Base-by-base conservation (phyloP, 2,888 invertebrate genomes). In the Marasmarcha lunaedactyla region DNA sequence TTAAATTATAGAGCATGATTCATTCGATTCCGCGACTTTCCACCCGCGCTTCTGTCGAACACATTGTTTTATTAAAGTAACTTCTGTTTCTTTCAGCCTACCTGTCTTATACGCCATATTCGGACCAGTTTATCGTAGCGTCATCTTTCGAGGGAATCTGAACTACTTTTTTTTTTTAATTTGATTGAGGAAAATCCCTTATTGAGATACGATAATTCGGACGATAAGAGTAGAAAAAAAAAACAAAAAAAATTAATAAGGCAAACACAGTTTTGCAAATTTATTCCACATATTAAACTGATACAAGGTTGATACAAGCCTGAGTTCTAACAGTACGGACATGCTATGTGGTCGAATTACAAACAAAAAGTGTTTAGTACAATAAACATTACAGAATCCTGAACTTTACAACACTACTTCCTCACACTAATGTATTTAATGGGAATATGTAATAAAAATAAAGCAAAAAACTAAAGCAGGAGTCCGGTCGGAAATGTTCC, bases 231-330 rank as follows among this genome's bases (percentile, higher is more conserved):
- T 5, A 3, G 20, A 20, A 20, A 20, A 68, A 66, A 50, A 49
- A 73, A 76, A 69, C 68, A 50, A 70, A 46, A 51, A 46, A 54
- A n/a, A n/a, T 6, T 81, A 79, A 81, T 83, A 81, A 83, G 81
- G 81, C 83, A 83, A 83, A 83, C 81, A 83, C 81, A 81, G 79
- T 81, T 83, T 81, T 81, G 79, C 81, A 81, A 81, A 79, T 83
- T 83, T 83, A 83, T 79, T 83, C 79, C 81, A 83, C 78, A 73
- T 66, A 72, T 73, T 78, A 71, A 77, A 81, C 79, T 83, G 81
- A 79, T 81, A 83, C 77, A 79, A 79, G 74, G 68, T 78, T 74
- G 79, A 76, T 81, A 79, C 73, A 77, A 77, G 76, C 73, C 72
- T 71, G 74, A 76, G 64, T 61, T 72, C 77, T 79, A 78, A 78